Evolutionary conservation across 1,140 invertebrate species (phyloP), one percentile per base, ranked within the genome.

Genomic region (Cyclargus thomasi): DNA sequence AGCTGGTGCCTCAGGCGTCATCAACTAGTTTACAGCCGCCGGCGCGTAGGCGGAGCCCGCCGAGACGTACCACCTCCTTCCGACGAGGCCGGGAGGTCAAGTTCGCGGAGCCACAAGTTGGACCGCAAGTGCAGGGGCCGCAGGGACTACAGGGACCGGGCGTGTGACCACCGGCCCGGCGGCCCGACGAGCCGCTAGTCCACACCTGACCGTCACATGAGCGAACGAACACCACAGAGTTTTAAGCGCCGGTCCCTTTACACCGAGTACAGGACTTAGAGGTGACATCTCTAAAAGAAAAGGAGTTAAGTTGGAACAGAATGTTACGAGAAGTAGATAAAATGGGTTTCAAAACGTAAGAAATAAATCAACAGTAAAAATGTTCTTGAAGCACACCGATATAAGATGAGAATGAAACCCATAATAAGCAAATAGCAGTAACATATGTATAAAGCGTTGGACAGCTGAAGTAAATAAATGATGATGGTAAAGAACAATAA

Each of bases 61-160:
- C 79, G 55, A 81, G 82, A 14, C 82, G 83, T 21, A 75, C 82
- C 7, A 73, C 85, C 7, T 89, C 90, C 3, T 86, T 88, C 77
- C 78, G 86, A 4, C 82, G 88, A 39, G 81, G 81, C 1, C 77
- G 92, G n/a, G 92, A 92, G 74, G 92, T 92, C 16, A 92, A 92
- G 78, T 92, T 92, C 74, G 91, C 91, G 57, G 92, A 92, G 81
- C 78, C 73, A 66, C 67, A 75, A 29, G 29, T 7, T 4, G 35
- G 65, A 74, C 17, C 70, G 76, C 64, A 14, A 11, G 11, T 8
- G 35, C 63, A 74, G 29, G 11, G 39, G 35, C 63, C 74, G 29
- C 29, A 29, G 29, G 35, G 65, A 74, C 17, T 69, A 75, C 64
- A 14, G 11, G 1, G 39, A 36, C 64, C 74, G n/a, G 70, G 76